Evolutionary conservation across 2,888 invertebrate genomes (phyloP), one percentile per base, ranked within the genome.

Genomic region (Allygus modestus): DNA sequence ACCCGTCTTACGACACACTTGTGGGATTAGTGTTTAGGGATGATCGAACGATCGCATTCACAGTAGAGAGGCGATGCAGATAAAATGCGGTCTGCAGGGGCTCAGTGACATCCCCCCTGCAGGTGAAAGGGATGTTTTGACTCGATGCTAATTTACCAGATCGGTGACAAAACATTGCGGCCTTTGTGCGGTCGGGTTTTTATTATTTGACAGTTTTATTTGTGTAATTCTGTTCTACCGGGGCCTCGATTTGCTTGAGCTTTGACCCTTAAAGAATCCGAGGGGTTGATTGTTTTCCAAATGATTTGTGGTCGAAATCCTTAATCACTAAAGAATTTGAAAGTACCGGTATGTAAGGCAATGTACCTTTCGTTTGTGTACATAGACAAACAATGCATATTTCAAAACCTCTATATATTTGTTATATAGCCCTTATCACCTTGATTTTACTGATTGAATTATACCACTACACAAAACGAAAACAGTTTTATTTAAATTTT

Each of bases 71-170:
- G 65, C 65, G 65, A 65, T 65, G 65, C 65, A 65, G 28, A 65
- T 65, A 65, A 65, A 26, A 65, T 65, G 65, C 31, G 65, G 65
- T 65, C 9, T 28, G 12, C 28, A 65, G 17, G 31, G 65, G 28
- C 20, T 1, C 69, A 1, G 69, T 71, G 71, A 71, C 71, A 71
- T 41, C 71, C 71, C 71, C 71, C 41, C 12, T 11, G 9, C 71
- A 71, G 71, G 71, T 71, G 71, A 46, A 46, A 77, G 75, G 46
- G 75, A 0, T 77, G 75, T 77, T 77, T 77, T 77, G 75, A 77
- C 75, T 77, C 75, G 75, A 77, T 77, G 75, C 75, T 77, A 77
- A 77, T 77, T 77, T 65, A 2, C 65, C 65, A 65, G 65, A 65
- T 65, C 65, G 65, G 65, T 65, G 65, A 65, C 65, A 65, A 65